These are phyloP conservation scores for Parasteatoda lunata DNA, from an alignment of 2,888 invertebrate species.

Conservation along the genomic window DNA sequence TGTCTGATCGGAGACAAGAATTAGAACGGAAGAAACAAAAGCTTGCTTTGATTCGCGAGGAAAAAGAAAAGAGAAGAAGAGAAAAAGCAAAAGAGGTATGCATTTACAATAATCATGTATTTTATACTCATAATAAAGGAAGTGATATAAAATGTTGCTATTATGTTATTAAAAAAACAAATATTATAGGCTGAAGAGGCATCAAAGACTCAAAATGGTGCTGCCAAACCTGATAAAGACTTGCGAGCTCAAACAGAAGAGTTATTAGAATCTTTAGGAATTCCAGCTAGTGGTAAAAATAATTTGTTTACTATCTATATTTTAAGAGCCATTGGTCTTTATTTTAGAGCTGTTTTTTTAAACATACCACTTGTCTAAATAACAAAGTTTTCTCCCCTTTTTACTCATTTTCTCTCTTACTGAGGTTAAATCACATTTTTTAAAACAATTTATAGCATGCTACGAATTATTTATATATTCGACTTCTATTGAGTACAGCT, in stretches of 20 bases:
- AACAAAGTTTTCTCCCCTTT: too few relatives aligned
- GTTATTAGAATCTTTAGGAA: conserved; percentile 88
- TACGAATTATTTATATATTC: too few relatives aligned
- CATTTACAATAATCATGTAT: too few relatives aligned
- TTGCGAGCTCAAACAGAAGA: conserved; percentile 80
- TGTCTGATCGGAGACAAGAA: conserved; percentile 94
- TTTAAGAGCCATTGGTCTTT: too few relatives aligned
- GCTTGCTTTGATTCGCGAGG: conserved; percentile 89
- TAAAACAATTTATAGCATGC: too few relatives aligned
- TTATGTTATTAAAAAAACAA: conserved; percentile 37
- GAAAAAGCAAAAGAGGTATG: conserved; percentile 87
- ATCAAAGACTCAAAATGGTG: conserved; percentile 76
- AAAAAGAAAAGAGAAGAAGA: conserved; percentile 87
- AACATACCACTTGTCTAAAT: too few relatives aligned
- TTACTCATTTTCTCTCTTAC: too few relatives aligned
- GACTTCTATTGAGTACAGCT: too few relatives aligned
- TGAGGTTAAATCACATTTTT: too few relatives aligned
- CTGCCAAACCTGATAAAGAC: conserved; percentile 88
- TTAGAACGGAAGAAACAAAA: conserved; percentile 93
- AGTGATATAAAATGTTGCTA: too few relatives aligned
- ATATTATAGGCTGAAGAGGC: conserved; percentile 82
- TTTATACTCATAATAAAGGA: conserved; percentile 28
- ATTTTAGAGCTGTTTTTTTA: too few relatives aligned
- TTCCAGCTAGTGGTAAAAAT: conserved; percentile 81
- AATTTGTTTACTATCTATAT: too few relatives aligned